Percentiles rank a stretch among this genome's conserved stretches.
Evolutionary conservation across 2,113 vertebrate genomes (phyloP).

Genomic region (Rana temporaria): DNA sequence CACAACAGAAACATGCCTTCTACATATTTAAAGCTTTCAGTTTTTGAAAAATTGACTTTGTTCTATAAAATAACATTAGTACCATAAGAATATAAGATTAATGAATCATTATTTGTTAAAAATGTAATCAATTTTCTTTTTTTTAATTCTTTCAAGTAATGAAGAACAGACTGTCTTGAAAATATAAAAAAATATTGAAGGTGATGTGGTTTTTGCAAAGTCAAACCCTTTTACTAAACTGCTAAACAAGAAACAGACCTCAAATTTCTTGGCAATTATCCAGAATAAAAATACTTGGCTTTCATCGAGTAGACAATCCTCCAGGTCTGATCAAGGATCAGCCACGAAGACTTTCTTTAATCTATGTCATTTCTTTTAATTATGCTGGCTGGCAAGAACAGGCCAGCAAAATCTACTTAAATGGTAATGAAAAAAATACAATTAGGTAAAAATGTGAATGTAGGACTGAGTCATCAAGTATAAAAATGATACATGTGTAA

Average conservation of each 20-base stretch:
- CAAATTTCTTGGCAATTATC: conserved; percentile 26
- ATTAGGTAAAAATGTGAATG: conserved; percentile 44
- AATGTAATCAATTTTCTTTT: too few species aligned
- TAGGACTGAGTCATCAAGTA: conserved; percentile 17
- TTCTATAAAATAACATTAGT: too few species aligned
- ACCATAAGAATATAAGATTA: too few species aligned
- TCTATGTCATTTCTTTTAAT: conserved; percentile 55
- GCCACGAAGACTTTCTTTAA: conserved; percentile 48
- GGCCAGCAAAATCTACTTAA: conserved; percentile 36
- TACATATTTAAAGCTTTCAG: too few species aligned
- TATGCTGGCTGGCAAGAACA: conserved; percentile 37
- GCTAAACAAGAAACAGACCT: conserved; percentile 47
- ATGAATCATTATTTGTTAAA: too few species aligned
- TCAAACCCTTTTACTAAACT: conserved; percentile 13
- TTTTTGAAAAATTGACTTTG: too few species aligned
- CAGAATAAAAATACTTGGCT: conserved; percentile 51
- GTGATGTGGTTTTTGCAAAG: conserved; percentile 19
- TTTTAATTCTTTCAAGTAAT: background rate
- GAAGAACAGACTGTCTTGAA: background rate
- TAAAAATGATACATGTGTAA: background rate
- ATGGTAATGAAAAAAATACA: conserved; percentile 7
- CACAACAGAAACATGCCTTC: too few species aligned
- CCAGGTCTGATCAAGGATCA: conserved; percentile 42
- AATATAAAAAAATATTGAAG: background rate
- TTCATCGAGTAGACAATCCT: conserved; percentile 40